A percentile compares a stretch with the other conserved stretches of the same genome.
Conservation (phyloP, 2,888 invertebrate species). For the Macropis europaea region DNA sequence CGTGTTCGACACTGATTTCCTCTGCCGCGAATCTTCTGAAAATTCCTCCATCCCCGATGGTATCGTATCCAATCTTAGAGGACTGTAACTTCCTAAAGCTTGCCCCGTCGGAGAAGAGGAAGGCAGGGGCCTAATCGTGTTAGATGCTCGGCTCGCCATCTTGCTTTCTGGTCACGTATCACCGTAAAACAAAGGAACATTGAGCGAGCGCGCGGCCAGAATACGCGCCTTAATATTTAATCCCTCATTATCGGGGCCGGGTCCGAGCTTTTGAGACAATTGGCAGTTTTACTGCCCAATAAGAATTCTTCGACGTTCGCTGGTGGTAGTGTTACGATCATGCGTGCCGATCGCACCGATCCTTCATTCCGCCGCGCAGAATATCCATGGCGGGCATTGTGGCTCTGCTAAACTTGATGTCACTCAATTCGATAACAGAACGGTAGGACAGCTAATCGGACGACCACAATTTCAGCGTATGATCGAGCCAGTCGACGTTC, state of each 20-base stretch:
- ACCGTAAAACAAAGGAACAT: slow-evolving; percentile 79
- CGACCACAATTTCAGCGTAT: not conserved
- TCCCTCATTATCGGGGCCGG: slow-evolving; percentile 77
- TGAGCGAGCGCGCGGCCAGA: slow-evolving; percentile 65
- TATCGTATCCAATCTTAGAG: slow-evolving; percentile 55
- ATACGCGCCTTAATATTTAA: slow-evolving; percentile 78
- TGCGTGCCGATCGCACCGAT: slow-evolving; percentile 37
- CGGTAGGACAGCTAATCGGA: not conserved
- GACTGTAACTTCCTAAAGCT: slow-evolving; percentile 47
- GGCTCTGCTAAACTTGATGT: not conserved
- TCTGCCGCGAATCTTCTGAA: slow-evolving; percentile 1
- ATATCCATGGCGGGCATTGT: not conserved
- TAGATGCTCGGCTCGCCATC: slow-evolving; percentile 71
- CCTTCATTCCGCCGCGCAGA: not conserved
- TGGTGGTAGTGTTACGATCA: slow-evolving; percentile 47
- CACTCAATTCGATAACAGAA: not conserved
- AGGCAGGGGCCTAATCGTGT: slow-evolving; percentile 71
- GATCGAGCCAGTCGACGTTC: no score
- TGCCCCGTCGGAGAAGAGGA: slow-evolving; percentile 33
- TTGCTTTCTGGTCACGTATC: slow-evolving; percentile 79
- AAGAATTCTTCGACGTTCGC: slow-evolving; percentile 53
- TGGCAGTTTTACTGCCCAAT: slow-evolving; percentile 76
- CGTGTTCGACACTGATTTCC: slow-evolving; percentile 16
- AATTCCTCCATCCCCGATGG: slow-evolving; percentile 28
- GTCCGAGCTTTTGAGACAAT: slow-evolving; percentile 78